Percentiles rank a stretch among this genome's conserved stretches.
phyloP scores from a whole-genome alignment of 1,140 invertebrate species.

The Scaptomyza graminum region DNA sequence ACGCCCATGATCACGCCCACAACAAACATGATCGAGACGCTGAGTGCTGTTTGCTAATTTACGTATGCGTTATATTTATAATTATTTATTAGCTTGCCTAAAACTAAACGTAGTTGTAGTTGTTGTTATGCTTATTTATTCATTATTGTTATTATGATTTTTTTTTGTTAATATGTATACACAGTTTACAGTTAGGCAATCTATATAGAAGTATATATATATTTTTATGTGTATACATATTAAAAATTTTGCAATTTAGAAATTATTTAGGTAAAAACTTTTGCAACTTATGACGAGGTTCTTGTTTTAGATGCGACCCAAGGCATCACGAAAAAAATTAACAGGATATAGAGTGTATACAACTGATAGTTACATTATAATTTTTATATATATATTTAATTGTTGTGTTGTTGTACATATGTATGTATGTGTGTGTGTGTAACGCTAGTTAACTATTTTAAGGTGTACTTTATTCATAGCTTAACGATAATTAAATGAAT shows the following conservation, averaged over 20 bases:
- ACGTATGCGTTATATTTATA: slow-evolving; percentile 34
- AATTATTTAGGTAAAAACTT: slow-evolving; percentile 60
- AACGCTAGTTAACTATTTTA: slow-evolving; percentile 67
- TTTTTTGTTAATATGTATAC: slow-evolving; percentile 62
- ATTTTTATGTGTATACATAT: slow-evolving; percentile 16
- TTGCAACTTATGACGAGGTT: slow-evolving; percentile 72
- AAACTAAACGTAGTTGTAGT: slow-evolving; percentile 60
- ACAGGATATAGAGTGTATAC: slow-evolving; percentile 49
- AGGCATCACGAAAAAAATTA: slow-evolving; percentile 74
- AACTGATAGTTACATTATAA: slow-evolving; percentile 37
- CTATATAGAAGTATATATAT: slow-evolving; percentile 33
- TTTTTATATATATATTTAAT: slow-evolving; percentile 25
- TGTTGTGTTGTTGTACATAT: slow-evolving; percentile 39
- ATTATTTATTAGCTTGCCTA: slow-evolving; percentile 43
- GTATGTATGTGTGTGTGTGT: slow-evolving; percentile 30
- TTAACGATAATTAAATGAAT: slow-evolving; percentile 72
- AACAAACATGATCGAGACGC: slow-evolving; percentile 20
- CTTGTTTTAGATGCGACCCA: slow-evolving; percentile 83
- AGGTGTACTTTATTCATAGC: slow-evolving; percentile 59
- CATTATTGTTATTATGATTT: slow-evolving; percentile 17
- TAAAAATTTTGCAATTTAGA: slow-evolving; percentile 52
- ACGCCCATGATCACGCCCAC: slow-evolving; percentile 18
- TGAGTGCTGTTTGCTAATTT: slow-evolving; percentile 22
- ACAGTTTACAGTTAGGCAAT: slow-evolving; percentile 59
- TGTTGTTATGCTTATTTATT: slow-evolving; percentile 35